phyloP scores from a whole-genome alignment of 2,113 vertebrate species.

The Ciconia boyciana region DNA sequence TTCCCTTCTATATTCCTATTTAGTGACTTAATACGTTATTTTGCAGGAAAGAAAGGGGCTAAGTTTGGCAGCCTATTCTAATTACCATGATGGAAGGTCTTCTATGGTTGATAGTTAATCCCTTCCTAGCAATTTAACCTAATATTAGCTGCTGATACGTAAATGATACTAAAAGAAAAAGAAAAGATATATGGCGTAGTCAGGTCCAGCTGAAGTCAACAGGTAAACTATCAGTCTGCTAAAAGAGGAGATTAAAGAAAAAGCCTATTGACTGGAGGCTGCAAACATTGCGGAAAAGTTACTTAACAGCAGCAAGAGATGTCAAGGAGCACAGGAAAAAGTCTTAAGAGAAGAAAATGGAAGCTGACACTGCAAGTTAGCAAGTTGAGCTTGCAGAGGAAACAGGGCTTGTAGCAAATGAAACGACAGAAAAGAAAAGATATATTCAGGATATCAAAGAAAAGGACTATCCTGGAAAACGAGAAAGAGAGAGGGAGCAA shows the following conservation, averaged over 20 bases:
- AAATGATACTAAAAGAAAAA: neutral
- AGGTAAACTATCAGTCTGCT: neutral
- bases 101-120: neutral
- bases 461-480: neutral
- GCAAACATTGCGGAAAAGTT: neutral
- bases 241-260: neutral
- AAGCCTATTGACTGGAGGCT: neutral
- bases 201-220: neutral
- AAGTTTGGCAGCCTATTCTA: neutral
- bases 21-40: neutral
- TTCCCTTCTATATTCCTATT: neutral
- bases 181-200: neutral
- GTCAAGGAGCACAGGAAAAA: neutral
- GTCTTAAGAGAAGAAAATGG: neutral
- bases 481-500: neutral
- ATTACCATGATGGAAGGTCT: neutral
- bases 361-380: neutral
- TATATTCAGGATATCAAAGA: neutral
- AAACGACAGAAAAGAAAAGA: neutral
- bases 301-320: neutral
- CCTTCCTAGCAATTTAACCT: neutral
- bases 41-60: neutral
- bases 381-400: neutral
- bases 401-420: neutral
- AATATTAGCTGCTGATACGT: neutral